These are phyloP conservation scores for Saturnia pavonia DNA, from an alignment of 2,888 invertebrate species.

Conservation along the genomic window DNA sequence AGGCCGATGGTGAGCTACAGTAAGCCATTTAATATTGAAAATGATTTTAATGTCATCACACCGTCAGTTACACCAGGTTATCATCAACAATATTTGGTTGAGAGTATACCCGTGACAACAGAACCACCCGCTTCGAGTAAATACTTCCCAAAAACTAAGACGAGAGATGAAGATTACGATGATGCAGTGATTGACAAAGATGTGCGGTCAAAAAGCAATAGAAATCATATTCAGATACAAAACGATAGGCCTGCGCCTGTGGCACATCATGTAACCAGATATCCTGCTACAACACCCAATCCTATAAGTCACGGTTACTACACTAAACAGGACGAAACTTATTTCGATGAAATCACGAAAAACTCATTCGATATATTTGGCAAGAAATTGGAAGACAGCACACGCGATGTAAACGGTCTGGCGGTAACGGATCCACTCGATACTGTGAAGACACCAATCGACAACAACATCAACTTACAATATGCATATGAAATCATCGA, in stretches of 20 bases:
- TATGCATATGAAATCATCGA: slow-evolving; percentile 77
- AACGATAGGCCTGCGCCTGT: slow-evolving; percentile 58
- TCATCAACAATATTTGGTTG: slow-evolving; percentile 70
- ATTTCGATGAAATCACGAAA: slow-evolving; percentile 87
- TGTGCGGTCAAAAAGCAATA: slow-evolving; percentile 52
- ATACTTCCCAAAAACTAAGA: slow-evolving; percentile 75
- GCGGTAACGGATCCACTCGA: slow-evolving; percentile 73
- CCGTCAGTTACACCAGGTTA: slow-evolving; percentile 66
- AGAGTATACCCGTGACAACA: slow-evolving; percentile 74
- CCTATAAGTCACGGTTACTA: slow-evolving; percentile 84
- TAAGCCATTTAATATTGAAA: slow-evolving; percentile 72
- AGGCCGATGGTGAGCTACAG: slow-evolving; percentile 84
- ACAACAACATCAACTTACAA: slow-evolving; percentile 78
- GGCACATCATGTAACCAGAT: slow-evolving; percentile 54
- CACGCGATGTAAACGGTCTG: slow-evolving; percentile 70
- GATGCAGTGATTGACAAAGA: slow-evolving; percentile 58
- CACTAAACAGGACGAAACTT: slow-evolving; percentile 85
- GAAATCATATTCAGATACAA: slow-evolving; percentile 62
- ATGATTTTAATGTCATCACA: slow-evolving; percentile 70
- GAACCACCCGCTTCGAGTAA: slow-evolving; percentile 76
- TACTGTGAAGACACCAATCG: slow-evolving; percentile 72
- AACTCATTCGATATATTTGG: slow-evolving; percentile 89
- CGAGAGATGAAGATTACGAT: slow-evolving; percentile 75
- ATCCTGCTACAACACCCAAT: slow-evolving; percentile 77
- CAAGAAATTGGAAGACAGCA: slow-evolving; percentile 83